phyloP scores from a whole-genome alignment of 2,888 invertebrate genomes.

The Chirona hameri region DNA sequence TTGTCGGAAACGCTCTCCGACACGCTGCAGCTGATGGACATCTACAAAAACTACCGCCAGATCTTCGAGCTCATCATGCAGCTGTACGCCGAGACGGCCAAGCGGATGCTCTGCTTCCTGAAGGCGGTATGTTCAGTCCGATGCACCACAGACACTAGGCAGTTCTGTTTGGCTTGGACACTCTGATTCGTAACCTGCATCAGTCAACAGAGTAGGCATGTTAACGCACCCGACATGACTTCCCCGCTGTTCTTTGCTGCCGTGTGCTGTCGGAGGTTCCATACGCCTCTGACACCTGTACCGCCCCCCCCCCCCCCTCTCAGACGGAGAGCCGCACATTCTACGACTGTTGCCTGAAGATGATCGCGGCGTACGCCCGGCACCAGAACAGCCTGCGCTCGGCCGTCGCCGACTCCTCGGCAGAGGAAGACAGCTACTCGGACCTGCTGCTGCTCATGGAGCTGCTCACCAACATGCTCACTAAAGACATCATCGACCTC shows the following conservation, averaged over 20 bases:
- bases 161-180: too few species aligned
- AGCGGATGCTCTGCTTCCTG: constrained; percentile 64
- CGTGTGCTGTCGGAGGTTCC: too few species aligned
- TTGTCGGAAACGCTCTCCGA: constrained; percentile 62
- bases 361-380: constrained; percentile 55
- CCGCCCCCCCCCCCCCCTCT: constrained; percentile 44
- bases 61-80: constrained; percentile 72
- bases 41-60: constrained; percentile 74
- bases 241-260: too few species aligned
- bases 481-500: constrained; percentile 47
- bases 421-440: constrained; percentile 69
- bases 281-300: too few species aligned
- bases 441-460: constrained; percentile 78
- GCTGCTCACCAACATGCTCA: constrained; percentile 60
- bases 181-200: too few species aligned
- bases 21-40: constrained; percentile 63
- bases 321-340: constrained; percentile 61
- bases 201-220: too few species aligned
- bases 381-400: constrained; percentile 43
- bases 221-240: too few species aligned
- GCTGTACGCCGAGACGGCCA: constrained; percentile 67
- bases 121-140: constrained; percentile 45
- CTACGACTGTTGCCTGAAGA: constrained; percentile 63
- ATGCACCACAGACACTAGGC: not conserved
- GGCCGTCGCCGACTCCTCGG: constrained; percentile 45